Evolutionary conservation across 1,140 invertebrate species (phyloP).

Genomic region (Drosophila kanapiae): DNA sequence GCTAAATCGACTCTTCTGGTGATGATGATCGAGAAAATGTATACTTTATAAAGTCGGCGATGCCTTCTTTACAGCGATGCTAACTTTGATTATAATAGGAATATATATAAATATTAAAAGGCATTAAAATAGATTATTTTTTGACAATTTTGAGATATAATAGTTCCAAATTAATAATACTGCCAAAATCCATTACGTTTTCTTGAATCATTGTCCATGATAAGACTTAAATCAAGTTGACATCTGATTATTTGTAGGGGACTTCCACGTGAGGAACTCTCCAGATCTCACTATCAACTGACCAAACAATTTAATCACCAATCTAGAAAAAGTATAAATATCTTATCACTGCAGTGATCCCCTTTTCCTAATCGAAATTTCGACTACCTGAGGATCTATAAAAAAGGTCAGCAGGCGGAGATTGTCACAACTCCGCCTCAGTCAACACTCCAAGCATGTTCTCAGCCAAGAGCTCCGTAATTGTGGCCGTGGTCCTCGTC

Average conservation of each 20-base stretch:
- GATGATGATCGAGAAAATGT: too few relatives aligned
- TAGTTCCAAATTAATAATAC: not conserved
- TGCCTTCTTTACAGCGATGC: too few relatives aligned
- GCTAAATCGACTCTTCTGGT: too few relatives aligned
- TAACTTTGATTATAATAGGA: too few relatives aligned
- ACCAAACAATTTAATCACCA: not conserved
- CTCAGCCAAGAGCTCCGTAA: conserved; percentile 13
- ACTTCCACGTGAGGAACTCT: conserved; percentile 1
- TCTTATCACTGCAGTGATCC: conserved; percentile 19
- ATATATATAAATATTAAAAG: too few relatives aligned
- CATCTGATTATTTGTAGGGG: not conserved
- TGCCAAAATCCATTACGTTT: not conserved
- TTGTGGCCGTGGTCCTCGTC: conserved; percentile 24
- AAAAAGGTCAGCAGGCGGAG: not conserved
- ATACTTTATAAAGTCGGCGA: too few relatives aligned
- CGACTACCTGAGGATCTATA: not conserved
- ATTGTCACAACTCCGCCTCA: not conserved
- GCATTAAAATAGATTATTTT: not conserved
- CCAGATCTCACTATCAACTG: not conserved
- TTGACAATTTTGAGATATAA: not conserved
- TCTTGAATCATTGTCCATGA: not conserved
- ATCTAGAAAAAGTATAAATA: conserved; percentile 8
- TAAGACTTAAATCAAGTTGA: not conserved
- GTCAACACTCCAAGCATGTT: conserved; percentile 36
- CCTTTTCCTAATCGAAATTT: not conserved